A percentile compares a stretch with the other conserved stretches of the same genome.
phyloP scores from a whole-genome alignment of 2,113 vertebrate genomes.

The Corydoras sp. region DNA sequence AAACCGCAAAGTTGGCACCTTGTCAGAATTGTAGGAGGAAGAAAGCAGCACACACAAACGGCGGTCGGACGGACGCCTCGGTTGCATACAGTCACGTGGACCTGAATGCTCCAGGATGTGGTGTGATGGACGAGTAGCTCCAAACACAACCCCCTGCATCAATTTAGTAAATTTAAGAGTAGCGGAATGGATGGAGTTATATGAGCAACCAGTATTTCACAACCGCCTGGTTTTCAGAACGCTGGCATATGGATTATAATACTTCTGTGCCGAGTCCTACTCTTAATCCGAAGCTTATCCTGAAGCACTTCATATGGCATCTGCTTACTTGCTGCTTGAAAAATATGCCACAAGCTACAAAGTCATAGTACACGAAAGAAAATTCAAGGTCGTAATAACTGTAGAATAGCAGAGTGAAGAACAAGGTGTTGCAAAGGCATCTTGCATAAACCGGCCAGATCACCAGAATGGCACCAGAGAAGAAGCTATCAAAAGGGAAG shows the following conservation, averaged over 20 bases:
- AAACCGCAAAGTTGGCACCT: conserved; percentile 23
- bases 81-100: conserved; percentile 47
- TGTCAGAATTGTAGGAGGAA: conserved; percentile 9
- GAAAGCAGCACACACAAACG: not conserved
- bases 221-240: conserved; percentile 13
- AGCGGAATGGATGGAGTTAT: not conserved
- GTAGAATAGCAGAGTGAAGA: conserved; percentile 4
- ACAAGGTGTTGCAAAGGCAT: conserved; percentile 24
- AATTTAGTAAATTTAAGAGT: not conserved
- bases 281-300: not conserved
- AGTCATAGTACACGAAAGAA: conserved; percentile 5
- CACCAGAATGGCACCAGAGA: conserved; percentile 60
- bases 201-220: not conserved
- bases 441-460: conserved; percentile 32
- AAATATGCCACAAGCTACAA: not conserved
- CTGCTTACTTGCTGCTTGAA: not conserved
- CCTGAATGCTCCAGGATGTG: conserved; percentile 37
- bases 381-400: conserved; percentile 20
- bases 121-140: not conserved
- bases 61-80: conserved; percentile 9
- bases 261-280: conserved; percentile 17
- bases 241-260: conserved; percentile 26
- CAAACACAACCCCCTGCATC: conserved; percentile 1
- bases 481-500: conserved; percentile 57
- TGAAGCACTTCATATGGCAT: conserved; percentile 7